Percentiles rank a stretch among this genome's conserved stretches.
phyloP scores from a whole-genome alignment of 1,140 invertebrate species.

The Vollenhovia emeryi region DNA sequence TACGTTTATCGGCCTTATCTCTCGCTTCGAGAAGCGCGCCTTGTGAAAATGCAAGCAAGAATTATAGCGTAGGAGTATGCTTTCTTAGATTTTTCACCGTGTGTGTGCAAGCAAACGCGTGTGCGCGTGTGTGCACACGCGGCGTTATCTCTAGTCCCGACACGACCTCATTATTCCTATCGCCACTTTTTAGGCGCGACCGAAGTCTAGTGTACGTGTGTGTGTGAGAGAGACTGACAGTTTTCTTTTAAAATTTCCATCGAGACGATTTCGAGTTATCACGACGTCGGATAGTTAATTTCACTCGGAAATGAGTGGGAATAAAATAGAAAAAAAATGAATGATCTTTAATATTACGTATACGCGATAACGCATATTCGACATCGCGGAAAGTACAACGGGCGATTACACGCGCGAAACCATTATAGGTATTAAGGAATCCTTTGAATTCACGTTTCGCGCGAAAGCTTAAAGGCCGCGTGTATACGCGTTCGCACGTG shows the following conservation, averaged over 20 bases:
- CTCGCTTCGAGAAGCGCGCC: constrained; percentile 45
- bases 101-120: background rate
- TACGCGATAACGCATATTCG: background rate
- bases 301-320: background rate
- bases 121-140: background rate
- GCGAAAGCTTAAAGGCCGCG: constrained; percentile 1
- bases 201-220: background rate
- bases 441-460: constrained; percentile 29
- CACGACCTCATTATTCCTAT: constrained; percentile 44
- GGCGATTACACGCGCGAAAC: background rate
- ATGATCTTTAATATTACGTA: background rate
- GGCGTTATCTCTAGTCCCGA: constrained; percentile 27
- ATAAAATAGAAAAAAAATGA: background rate
- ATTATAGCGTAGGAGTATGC: constrained; percentile 48
- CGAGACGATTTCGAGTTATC: background rate
- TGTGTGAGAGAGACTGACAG: background rate
- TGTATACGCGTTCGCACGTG: background rate
- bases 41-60: constrained; percentile 61
- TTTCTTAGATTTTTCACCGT: constrained; percentile 56
- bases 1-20: constrained; percentile 66
- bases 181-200: constrained; percentile 36
- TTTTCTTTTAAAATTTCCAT: background rate
- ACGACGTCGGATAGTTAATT: background rate
- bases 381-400: background rate
- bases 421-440: constrained; percentile 30